Evolutionary conservation across 2,888 invertebrate genomes (phyloP), one percentile per base, ranked within the genome.

Genomic region (Venustoraphidia nigricollis): DNA sequence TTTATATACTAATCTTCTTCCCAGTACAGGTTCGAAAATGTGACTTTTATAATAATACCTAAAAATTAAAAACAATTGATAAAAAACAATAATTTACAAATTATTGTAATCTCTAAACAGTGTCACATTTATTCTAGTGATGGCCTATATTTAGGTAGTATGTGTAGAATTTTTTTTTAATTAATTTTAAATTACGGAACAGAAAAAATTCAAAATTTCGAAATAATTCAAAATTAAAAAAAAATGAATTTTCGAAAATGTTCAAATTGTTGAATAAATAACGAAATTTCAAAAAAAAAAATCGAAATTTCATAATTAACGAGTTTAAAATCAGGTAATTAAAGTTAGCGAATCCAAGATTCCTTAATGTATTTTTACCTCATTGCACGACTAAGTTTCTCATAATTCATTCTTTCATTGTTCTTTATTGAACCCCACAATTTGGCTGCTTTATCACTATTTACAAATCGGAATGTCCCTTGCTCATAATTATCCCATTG

Each of bases 371-470:
- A n/a, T 43, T 41, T 46, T 60, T 62, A 82, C 81, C 84, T 76
- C 83, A 93, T 88, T 11, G 92, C 92, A 53, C 92, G 69, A 65
- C 89, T 90, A 59, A 93, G 78, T 67, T 93, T 93, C 65, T 92
- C 92, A 62, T 91, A 93, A 40, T 86, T 91, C 92, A 93, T 93
- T 62, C 82, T 81, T 45, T 80, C 79, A 62, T 92, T 92, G 63
- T 85, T 82, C 63, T 91, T 91, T 63, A 85, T 64, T 52, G 79
- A 78, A 4, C 91, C 91, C 92, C 92, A 92, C 42, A 89, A 71
- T 58, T 83, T 79, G 2, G 92, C 91, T 5, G 92, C 85, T 60
- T 83, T 81, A 58, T 88, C 87, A 44, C 87, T 88, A 58, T 88
- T 81, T 10, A 90, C 85, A 59, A 93, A 90, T 56, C 90, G 79